phyloP scores from a whole-genome alignment of 2,888 invertebrate genomes.

The Dicyrtoma fusca region DNA sequence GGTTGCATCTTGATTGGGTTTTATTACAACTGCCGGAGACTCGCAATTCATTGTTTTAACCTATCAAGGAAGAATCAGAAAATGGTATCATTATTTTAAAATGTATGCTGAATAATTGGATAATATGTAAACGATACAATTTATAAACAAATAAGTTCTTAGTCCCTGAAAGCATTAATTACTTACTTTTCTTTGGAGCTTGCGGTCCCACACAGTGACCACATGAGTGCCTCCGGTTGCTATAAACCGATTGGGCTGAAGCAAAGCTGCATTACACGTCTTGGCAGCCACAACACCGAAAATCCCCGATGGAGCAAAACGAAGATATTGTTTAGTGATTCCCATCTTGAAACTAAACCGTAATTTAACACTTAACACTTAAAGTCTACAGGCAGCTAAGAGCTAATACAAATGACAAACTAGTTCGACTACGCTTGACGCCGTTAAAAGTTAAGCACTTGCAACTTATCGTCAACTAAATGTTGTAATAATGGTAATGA shows the following conservation, averaged over 20 bases:
- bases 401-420: too few species aligned
- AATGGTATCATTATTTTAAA: not conserved
- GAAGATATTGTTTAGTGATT: constrained; percentile 90
- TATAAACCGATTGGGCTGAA: constrained; percentile 80
- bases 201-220: constrained; percentile 91
- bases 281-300: constrained; percentile 85
- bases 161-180: not conserved
- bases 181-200: constrained; percentile 76
- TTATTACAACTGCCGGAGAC: constrained; percentile 71
- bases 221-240: constrained; percentile 94
- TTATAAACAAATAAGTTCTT: not conserved
- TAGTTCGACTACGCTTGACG: too few species aligned
- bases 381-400: too few species aligned
- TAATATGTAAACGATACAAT: too few species aligned
- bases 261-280: constrained; percentile 78
- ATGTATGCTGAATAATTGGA: not conserved
- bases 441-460: too few species aligned
- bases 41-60: constrained; percentile 79
- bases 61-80: constrained; percentile 61
- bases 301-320: constrained; percentile 79
- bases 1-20: constrained; percentile 61
- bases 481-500: too few species aligned
- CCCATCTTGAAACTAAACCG: constrained; percentile 72
- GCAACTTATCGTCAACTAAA: too few species aligned
- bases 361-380: too few species aligned